Evolutionary conservation across 2,888 invertebrate species (phyloP), one percentile per base, ranked within the genome.

Genomic region (Chymomyza caudatula): DNA sequence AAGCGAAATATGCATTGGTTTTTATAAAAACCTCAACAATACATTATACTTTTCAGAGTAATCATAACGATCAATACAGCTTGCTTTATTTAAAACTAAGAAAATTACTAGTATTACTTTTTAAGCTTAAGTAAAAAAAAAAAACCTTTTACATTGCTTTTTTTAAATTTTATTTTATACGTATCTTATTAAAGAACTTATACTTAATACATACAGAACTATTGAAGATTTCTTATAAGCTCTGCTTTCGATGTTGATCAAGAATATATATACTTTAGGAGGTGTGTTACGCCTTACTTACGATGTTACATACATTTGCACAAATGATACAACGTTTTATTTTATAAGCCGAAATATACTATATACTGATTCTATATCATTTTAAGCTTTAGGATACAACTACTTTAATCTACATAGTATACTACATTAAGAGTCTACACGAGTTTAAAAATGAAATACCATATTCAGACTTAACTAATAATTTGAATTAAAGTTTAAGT

Each of bases 21-120:
- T 17, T 17, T 17, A 17, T 47, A 47, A 17, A 19, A 15, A 47
- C 47, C 6, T 52, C 29, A 53, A 43, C 53, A 53, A 60, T 4
- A 60, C 22, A 29, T n/a, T 37, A 15, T 53, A 52, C 25, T 59
- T 59, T 44, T 23, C 51, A 59, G 44, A 44, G n/a, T 22, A 22
- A 23, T 20, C 15, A 25, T 49, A 15, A n/a, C n/a, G n/a, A 22
- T 42, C 20, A 17, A 43, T 17, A 19, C 58, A n/a, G 20, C 20
- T 44, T 44, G 44, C 44, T 19, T 47, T 58, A 15, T 17, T 17
- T 13, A 58, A 47, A 13, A 42, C 44, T 44, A 15, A 47, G 8
- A 2, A 11, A 37, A 37, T 37, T 8, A 37, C 29, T 37, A 37
- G 29, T 47, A 13, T 47, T 47, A 17, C 15, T 17, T 37, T 37